Percentiles rank a stretch among this genome's conserved stretches.
These are phyloP conservation scores for Ephialtes manifestator DNA, from an alignment of 2,888 invertebrate species.

Conservation along the genomic window DNA sequence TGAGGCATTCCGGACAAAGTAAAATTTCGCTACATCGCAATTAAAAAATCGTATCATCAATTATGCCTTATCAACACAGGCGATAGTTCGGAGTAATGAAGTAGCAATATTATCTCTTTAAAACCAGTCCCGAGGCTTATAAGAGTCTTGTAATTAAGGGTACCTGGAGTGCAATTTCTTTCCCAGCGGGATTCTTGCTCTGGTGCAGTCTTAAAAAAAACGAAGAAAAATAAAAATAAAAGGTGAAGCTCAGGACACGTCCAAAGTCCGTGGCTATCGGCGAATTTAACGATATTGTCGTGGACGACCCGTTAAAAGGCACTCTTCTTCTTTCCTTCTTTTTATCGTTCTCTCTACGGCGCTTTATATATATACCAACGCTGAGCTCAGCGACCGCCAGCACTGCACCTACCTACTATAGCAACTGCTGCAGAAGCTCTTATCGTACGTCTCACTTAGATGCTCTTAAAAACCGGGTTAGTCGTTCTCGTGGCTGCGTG, in stretches of 20 bases:
- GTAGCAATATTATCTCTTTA: conserved; percentile 26
- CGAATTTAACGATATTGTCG: conserved; percentile 52
- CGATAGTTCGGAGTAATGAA: conserved; percentile 29
- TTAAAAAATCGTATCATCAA: conserved; percentile 34
- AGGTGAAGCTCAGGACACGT: conserved; percentile 29
- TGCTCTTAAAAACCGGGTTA: conserved; percentile 68
- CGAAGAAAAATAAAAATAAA: background rate
- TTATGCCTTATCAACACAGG: conserved; percentile 1
- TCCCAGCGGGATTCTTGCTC: conserved; percentile 8
- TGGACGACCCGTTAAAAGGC: conserved; percentile 53
- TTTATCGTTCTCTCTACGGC: conserved; percentile 30
- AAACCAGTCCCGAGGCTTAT: conserved; percentile 31
- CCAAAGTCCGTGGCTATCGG: conserved; percentile 24
- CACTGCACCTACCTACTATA: conserved; percentile 8
- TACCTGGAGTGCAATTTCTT: conserved; percentile 28
- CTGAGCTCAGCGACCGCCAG: conserved; percentile 19
- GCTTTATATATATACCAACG: conserved; percentile 11
- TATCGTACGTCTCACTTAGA: conserved; percentile 66
- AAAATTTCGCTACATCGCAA: conserved; percentile 18
- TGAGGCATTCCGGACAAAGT: background rate
- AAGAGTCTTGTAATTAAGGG: conserved; percentile 17
- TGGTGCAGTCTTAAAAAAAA: conserved; percentile 6
- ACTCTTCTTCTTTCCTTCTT: conserved; percentile 45
- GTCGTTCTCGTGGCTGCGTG: conserved; percentile 58
- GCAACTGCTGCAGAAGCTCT: conserved; percentile 48